These are phyloP conservation scores for Pelagia noctiluca DNA, from an alignment of 30 jellyfish, hydroid and myxozoan species.

Conservation along the genomic window DNA sequence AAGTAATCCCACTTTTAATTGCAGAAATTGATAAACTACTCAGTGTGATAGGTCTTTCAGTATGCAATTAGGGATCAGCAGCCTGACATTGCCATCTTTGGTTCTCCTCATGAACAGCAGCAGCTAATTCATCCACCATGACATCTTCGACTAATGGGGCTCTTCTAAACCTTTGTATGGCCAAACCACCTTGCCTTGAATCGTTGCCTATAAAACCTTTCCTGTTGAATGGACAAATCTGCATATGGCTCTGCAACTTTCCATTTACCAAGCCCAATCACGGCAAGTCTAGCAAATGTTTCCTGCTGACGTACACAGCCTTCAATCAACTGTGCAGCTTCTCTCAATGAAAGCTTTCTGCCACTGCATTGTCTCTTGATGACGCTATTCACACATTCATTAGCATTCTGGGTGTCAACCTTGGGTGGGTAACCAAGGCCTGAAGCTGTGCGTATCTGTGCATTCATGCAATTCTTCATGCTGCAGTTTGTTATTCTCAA, in stretches of 20 bases:
- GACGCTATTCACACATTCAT: slow-evolving; percentile 3
- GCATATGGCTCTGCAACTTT: neutral
- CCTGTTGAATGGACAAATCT: neutral
- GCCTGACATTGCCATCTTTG: no score
- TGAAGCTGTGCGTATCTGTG: slow-evolving; percentile 16
- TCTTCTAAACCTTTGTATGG: neutral
- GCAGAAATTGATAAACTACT: neutral
- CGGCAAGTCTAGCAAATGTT: neutral
- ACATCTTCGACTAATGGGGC: slow-evolving; percentile 11
- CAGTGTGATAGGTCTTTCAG: neutral
- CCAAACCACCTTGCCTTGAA: neutral
- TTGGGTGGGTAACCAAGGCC: slow-evolving; percentile 21
- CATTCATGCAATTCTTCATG: slow-evolving; percentile 23
- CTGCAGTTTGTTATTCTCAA: slow-evolving; percentile 18
- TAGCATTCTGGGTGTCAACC: slow-evolving; percentile 38
- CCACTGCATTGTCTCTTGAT: slow-evolving; percentile 18
- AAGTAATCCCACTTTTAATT: slow-evolving; percentile 9
- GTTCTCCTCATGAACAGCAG: no score
- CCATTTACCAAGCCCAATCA: slow-evolving; percentile 17
- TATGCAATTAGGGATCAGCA: neutral
- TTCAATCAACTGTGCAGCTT: slow-evolving; percentile 11
- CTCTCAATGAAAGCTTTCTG: slow-evolving; percentile 7
- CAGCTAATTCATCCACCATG: no score
- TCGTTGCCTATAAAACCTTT: neutral
- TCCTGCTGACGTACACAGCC: neutral